Evolutionary conservation across 1,140 invertebrate species (phyloP).

Genomic region (Drosophila gunungcola): DNA sequence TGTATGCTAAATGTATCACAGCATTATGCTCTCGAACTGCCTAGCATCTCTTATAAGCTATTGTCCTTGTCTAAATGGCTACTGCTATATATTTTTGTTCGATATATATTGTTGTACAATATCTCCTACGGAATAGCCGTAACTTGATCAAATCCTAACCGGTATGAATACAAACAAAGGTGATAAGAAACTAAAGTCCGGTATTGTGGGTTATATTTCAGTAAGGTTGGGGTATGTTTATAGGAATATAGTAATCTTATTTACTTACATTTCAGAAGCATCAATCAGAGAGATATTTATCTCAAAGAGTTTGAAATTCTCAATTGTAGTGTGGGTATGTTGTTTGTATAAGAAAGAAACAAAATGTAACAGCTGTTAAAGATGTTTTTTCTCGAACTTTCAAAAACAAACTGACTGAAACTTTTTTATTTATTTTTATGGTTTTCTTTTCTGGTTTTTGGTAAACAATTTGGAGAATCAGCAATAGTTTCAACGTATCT

Average conservation of each 20-base stretch:
- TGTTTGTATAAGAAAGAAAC: constrained; percentile 73
- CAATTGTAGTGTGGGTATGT: constrained; percentile 72
- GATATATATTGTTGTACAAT: constrained; percentile 47
- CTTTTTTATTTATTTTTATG: constrained; percentile 6
- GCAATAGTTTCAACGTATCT: constrained; percentile 58
- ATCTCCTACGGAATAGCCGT: constrained; percentile 27
- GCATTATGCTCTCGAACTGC: constrained; percentile 81
- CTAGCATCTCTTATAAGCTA: constrained; percentile 75
- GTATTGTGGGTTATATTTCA: constrained; percentile 14
- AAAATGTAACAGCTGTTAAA: constrained; percentile 76
- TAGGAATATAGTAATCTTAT: constrained; percentile 39
- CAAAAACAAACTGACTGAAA: constrained; percentile 57
- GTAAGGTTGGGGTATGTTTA: constrained; percentile 44
- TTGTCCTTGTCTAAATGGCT: constrained; percentile 68
- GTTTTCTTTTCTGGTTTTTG: constrained; percentile 11
- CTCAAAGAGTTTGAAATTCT: constrained; percentile 77
- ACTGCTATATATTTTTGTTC: constrained; percentile 33
- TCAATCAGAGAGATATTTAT: constrained; percentile 73
- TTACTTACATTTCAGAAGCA: constrained; percentile 81
- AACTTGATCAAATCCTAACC: constrained; percentile 26
- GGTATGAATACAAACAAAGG: constrained; percentile 19
- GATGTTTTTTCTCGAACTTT: constrained; percentile 60
- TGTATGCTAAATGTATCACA: constrained; percentile 83
- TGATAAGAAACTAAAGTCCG: constrained; percentile 44
- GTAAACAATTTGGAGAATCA: constrained; percentile 52